Percentiles rank a stretch among this genome's conserved stretches.
Conservation (phyloP, 2,888 invertebrate species). For the Ichneumon xanthorius region DNA sequence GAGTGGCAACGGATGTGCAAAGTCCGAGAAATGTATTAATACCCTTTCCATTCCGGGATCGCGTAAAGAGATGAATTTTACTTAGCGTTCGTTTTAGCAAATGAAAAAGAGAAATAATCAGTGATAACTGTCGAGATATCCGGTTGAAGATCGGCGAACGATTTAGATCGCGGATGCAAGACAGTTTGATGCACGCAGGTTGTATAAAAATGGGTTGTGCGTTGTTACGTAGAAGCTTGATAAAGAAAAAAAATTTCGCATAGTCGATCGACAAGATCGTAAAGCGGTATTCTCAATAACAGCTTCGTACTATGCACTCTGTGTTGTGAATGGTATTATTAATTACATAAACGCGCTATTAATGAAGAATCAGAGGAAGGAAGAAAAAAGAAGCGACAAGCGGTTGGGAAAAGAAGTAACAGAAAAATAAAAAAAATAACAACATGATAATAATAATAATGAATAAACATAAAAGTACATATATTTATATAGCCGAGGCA, state of each 20-base stretch:
- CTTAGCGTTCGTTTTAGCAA: conserved; percentile 56
- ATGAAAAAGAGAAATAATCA: conserved; percentile 42
- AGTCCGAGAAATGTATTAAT: conserved; percentile 37
- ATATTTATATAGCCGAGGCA: conserved; percentile 84
- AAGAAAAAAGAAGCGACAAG: conserved; percentile 70
- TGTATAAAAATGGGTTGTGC: conserved; percentile 82
- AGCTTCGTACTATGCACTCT: conserved; percentile 85
- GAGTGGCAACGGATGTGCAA: conserved; percentile 36
- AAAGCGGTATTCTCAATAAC: conserved; percentile 69
- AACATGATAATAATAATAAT: conserved; percentile 78
- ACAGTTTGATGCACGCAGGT: conserved; percentile 77
- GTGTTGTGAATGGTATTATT: conserved; percentile 84
- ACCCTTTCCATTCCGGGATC: neutral
- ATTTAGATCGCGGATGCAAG: conserved; percentile 41
- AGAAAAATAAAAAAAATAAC: conserved; percentile 68
- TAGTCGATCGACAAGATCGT: conserved; percentile 10
- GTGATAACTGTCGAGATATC: conserved; percentile 55
- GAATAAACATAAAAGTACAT: conserved; percentile 77
- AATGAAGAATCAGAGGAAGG: conserved; percentile 64
- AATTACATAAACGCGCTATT: conserved; percentile 68
- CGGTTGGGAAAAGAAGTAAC: conserved; percentile 40
- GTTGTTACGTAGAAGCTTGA: conserved; percentile 81
- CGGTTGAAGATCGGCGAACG: conserved; percentile 35
- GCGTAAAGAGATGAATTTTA: conserved; percentile 6
- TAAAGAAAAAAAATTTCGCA: conserved; percentile 71